Base-by-base conservation (phyloP, 1,140 invertebrate species). In the Arctopsyche grandis region DNA sequence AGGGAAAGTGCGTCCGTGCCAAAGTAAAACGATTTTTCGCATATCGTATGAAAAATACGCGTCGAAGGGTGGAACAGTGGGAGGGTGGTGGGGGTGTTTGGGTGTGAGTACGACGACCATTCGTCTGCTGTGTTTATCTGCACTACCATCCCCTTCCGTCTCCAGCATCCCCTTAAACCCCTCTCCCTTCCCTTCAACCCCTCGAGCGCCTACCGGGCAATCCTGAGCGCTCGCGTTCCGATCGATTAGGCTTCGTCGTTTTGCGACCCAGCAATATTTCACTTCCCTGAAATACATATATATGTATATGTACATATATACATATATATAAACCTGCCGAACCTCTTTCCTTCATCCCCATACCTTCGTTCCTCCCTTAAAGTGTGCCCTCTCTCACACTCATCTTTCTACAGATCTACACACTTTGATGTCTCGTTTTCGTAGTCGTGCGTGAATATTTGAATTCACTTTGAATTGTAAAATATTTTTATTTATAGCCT, bases 201-300 rank as follows among this genome's bases (percentile, higher is more conserved):
- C 48, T 52, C 48, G 10, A 52, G 48, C 29, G 29, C 48, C 48
- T 52, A 12, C 48, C 48, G 48, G 63, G 63, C 63, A 66, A 66
- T 66, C 63, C 19, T n/a, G 21, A 66, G 63, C 63, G 24, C 22
- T 66, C 63, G 63, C 63, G 63, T 66, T 66, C 63, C 63, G 63
- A 66, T 66, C 63, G 63, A 66, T 66, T 66, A 66, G 63, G 63
- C 63, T 12, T 22, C 63, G 63, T 66, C 63, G 63, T 66, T 66
- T 66, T 66, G 63, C 63, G 63, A 66, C 63, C 63, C 63, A 24
- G 63, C 63, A 19, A 66, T 66, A 66, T 66, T 66, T 66, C 63
- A 66, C 58, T 60, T 21, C 58, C 58, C 58, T 24, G 3, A 24
- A 66, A 19, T 12, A 63, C 24, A 46, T 46, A 46, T 46, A 46